Conservation (phyloP, 2,113 vertebrate genomes). For the Zosterops lateralis region DNA sequence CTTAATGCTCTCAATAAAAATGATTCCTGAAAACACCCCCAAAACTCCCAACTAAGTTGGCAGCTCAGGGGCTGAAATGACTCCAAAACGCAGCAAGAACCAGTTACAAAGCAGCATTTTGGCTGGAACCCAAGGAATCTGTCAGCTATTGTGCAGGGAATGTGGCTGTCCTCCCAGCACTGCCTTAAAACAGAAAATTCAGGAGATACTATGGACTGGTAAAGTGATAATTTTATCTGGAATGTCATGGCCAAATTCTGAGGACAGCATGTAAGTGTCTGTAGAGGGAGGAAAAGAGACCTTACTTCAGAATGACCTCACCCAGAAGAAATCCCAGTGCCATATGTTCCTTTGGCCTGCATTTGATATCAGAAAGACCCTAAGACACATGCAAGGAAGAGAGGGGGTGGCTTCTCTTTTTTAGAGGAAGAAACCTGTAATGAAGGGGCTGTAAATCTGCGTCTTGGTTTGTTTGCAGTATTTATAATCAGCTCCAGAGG, state of each 20-base stretch:
- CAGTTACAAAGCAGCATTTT: background rate
- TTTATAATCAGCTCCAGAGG: constrained; percentile 13
- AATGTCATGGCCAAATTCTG: constrained; percentile 56
- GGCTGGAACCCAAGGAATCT: constrained; percentile 55
- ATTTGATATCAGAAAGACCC: constrained; percentile 19
- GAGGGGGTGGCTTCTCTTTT: background rate
- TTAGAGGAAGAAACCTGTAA: background rate
- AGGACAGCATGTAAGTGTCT: constrained; percentile 57
- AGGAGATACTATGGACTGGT: constrained; percentile 18
- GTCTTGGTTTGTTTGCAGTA: background rate
- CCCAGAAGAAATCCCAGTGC: constrained; percentile 62
- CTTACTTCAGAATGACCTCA: constrained; percentile 67
- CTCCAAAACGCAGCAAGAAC: constrained; percentile 12
- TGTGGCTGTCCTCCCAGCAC: constrained; percentile 29
- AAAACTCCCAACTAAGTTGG: background rate
- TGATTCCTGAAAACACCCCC: background rate
- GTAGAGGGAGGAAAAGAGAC: constrained; percentile 5
- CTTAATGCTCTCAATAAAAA: background rate
- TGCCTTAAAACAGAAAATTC: constrained; percentile 43
- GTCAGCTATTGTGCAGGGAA: constrained; percentile 53
- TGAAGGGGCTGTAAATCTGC: background rate
- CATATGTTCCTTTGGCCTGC: constrained; percentile 59
- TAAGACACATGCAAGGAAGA: background rate
- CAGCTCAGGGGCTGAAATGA: background rate
- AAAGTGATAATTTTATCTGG: constrained; percentile 66